Evolutionary conservation across 1,140 invertebrate species (phyloP), one percentile per base, ranked within the genome.

Genomic region (Euura saliciscinereae): DNA sequence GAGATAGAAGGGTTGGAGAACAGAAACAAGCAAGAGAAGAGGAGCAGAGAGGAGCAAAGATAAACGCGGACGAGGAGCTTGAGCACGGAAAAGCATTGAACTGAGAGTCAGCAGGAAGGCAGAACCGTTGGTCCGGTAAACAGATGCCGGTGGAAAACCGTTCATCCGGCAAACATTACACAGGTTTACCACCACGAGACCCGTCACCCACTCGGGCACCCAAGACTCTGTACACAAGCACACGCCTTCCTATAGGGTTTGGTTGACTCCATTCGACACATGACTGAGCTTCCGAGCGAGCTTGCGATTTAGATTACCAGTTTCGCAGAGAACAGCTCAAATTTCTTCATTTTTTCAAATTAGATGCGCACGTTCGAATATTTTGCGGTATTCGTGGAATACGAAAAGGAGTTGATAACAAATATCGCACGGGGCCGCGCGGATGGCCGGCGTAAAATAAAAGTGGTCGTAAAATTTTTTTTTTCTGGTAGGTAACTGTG

Each of bases 111-210:
- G 74, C 74, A 75, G 70, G 11, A 68, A 74, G 74, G 73, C 77
- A 73, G 75, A 75, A 51, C 73, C 75, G 76, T 75, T 77, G 71
- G 78, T 82, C 77, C 77, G 73, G 78, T 81, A 83, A 81, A 81
- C 79, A 82, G 78, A 84, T 80, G 79, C 79, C 77, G 74, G 69
- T 78, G 73, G 74, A 81, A 28, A 83, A 73, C 77, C 79, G 74
- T 76, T 80, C 80, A 80, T 79, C 78, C 78, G 79, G 71, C 76
- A 82, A 83, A 84, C 81, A 83, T 82, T 82, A 82, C 78, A 80
- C 76, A 78, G 78, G 78, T 77, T 83, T 75, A 78, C 79, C 74
- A 76, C 76, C 69, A 76, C 76, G 66, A 77, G 69, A 80, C 74
- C 71, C 75, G 13, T 13, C 74, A 73, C 70, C 70, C 75, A 70